Evolutionary conservation across 1,140 invertebrate genomes (phyloP).

Genomic region (Helicoverpa armigera): DNA sequence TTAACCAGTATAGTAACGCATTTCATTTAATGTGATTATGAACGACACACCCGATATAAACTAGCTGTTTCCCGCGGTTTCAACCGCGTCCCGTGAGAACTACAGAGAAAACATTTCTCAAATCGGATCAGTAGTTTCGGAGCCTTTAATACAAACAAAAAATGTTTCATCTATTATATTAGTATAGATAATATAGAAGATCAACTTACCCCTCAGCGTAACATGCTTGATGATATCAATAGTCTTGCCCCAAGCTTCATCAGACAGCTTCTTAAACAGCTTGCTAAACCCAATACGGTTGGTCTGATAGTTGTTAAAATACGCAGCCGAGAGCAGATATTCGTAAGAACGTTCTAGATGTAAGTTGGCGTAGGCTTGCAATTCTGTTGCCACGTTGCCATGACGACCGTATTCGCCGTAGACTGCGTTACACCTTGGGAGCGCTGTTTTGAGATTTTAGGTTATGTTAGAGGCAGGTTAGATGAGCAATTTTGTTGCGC

Average conservation of each 20-base stretch:
- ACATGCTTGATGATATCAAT: slow-evolving; percentile 93
- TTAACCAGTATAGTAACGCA: too few species aligned
- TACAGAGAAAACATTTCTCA: too few species aligned
- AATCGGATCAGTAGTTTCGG: too few species aligned
- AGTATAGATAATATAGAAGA: too few species aligned
- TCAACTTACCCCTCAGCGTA: slow-evolving; percentile 89
- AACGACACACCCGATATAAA: too few species aligned
- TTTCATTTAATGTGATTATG: too few species aligned
- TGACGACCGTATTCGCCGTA: slow-evolving; percentile 88
- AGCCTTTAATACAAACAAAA: too few species aligned
- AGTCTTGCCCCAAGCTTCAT: slow-evolving; percentile 91
- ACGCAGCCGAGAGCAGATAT: slow-evolving; percentile 91
- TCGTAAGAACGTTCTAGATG: slow-evolving; percentile 91
- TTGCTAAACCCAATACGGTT: slow-evolving; percentile 92
- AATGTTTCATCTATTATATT: too few species aligned
- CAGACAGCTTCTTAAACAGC: slow-evolving; percentile 91
- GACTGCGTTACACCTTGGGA: slow-evolving; percentile 89
- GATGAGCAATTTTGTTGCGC: too few species aligned
- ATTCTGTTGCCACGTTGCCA: slow-evolving; percentile 80
- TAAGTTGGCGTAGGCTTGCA: slow-evolving; percentile 88
- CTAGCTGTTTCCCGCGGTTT: too few species aligned
- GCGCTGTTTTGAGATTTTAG: slow-evolving; percentile 53
- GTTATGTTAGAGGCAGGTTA: too few species aligned
- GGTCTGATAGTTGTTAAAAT: slow-evolving; percentile 92
- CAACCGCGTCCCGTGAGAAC: too few species aligned